Evolutionary conservation across 2,797 vertebrate genomes (phyloP), one percentile per base, ranked within the genome.

Genomic region (Anomalospiza imberbis): DNA sequence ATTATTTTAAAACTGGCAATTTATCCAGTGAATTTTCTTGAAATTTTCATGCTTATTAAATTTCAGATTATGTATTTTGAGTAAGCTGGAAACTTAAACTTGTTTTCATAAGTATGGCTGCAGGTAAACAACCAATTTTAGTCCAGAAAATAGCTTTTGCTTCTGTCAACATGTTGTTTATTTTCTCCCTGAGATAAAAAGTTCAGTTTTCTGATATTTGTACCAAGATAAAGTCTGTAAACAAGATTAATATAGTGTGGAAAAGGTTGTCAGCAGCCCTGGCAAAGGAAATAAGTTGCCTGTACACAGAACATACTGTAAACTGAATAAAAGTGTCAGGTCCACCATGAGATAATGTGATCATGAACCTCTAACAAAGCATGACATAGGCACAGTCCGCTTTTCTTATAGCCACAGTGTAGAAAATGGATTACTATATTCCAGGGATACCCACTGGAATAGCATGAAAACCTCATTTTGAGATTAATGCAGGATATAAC

Each of bases 181-280:
- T 98, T 98, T 98, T 98, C 97, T 98, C 97, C 96, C 96, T 92
- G 96, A 98, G 98, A 98, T 98, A 98, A 98, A 98, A 98, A 98
- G 98, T 98, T 98, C 96, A 72, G 98, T 98, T 98, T 99, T 99
- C 98, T 99, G 98, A 98, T 99, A 99, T 99, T 98, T 98, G 98
- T 98, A 98, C 98, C 97, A 96, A 98, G 99, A 99, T 99, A 99
- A 98, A 99, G 98, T 99, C 98, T 98, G 98, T 99, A 99, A 99
- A 99, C 98, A 99, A 99, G 99, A 99, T 99, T 99, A 99, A 99
- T 99, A 98, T 98, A 98, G 98, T 98, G 98, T 99, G 98, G 99
- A 99, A 99, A 98, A 99, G 99, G 98, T 98, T 99, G 99, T 99
- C 99, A 98, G 98, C 98, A 98, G 98, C 98, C 98, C 98, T 96